These are phyloP conservation scores for Ciconia maguari DNA, from an alignment of 2,113 vertebrate genomes.

Conservation along the genomic window DNA sequence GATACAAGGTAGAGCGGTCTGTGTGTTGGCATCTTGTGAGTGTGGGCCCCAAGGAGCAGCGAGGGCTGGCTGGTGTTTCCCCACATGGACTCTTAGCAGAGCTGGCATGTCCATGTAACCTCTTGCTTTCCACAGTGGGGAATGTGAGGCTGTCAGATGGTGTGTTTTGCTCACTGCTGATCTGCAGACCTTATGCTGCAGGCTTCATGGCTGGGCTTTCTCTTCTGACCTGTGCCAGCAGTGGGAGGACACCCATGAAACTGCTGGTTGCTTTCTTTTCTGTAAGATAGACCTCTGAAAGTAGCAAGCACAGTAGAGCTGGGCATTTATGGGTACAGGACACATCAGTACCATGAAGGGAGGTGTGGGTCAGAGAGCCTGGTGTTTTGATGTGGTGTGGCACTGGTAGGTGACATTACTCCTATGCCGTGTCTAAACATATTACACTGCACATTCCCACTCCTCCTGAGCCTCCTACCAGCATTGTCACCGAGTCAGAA, in stretches of 20 bases:
- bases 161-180: neutral
- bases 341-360: too few relatives aligned
- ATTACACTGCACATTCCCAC: neutral
- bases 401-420: neutral
- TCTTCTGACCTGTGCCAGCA: neutral
- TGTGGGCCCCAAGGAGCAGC: accelerated
- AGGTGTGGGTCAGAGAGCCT: neutral
- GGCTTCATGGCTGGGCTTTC: neutral
- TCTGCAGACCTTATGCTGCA: neutral
- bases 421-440: neutral
- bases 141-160: neutral
- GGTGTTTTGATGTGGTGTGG: neutral
- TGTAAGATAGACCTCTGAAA: neutral
- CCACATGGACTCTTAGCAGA: neutral
- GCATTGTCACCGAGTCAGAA: neutral
- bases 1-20: neutral
- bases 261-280: neutral
- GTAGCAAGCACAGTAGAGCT: neutral
- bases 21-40: neutral
- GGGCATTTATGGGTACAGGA: neutral
- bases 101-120: neutral
- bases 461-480: neutral
- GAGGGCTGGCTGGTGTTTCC: neutral
- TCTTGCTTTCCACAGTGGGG: accelerated
- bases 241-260: neutral